Percentiles rank a stretch among this genome's conserved stretches.
phyloP scores from a whole-genome alignment of 2,113 vertebrate species.

The Pao palembangensis region DNA sequence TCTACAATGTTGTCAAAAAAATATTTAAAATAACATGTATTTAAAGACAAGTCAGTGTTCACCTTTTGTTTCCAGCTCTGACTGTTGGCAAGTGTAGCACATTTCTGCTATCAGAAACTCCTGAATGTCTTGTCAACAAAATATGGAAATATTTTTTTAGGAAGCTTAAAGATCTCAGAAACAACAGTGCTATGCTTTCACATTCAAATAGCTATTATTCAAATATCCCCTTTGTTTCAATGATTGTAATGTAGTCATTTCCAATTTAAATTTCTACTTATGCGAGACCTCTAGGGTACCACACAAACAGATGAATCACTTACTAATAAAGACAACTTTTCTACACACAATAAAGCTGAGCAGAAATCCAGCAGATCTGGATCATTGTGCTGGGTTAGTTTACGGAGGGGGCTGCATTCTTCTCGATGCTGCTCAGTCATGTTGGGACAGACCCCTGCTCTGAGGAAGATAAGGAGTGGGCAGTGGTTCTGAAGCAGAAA shows the following conservation, averaged over 20 bases:
- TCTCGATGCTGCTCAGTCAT: constrained; percentile 44
- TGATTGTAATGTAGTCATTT: background rate
- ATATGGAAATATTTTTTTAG: no score
- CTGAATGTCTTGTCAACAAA: no score
- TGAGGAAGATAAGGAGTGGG: constrained; percentile 20
- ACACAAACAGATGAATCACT: constrained; percentile 1
- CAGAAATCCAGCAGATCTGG: constrained; percentile 18
- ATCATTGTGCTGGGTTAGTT: constrained; percentile 26
- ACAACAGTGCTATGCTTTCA: background rate
- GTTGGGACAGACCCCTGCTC: constrained; percentile 59
- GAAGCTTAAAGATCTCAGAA: background rate
- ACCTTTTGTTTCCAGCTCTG: no score
- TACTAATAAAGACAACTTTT: constrained; percentile 6
- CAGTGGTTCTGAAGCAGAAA: constrained; percentile 24
- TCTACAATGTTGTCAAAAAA: no score
- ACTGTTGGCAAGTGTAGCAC: background rate
- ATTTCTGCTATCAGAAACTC: background rate
- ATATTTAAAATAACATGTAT: no score
- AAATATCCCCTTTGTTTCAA: background rate
- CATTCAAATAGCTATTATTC: no score
- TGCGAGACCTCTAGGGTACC: background rate
- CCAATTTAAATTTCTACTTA: background rate
- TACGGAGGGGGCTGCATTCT: constrained; percentile 52
- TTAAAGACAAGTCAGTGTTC: no score
- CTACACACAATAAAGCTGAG: constrained; percentile 13